Base-by-base conservation (phyloP, 64 coral and sea anemone species). In the Montipora capricornis region DNA sequence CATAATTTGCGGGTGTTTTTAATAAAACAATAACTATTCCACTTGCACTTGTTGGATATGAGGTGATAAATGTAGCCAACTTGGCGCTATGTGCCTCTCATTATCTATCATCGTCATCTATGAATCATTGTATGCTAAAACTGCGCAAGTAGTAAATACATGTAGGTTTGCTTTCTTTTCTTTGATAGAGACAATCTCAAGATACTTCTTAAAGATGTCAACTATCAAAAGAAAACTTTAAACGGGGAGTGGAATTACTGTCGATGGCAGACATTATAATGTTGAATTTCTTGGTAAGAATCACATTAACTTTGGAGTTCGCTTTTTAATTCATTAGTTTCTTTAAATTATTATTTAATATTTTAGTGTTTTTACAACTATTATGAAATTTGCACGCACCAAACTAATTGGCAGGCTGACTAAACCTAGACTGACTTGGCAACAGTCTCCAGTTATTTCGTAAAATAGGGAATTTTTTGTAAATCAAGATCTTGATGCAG, bases 201-300 rank as follows among this genome's bases (percentile, higher is more conserved):
- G 79, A 52, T 90, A 61, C 88, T 90, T 49, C 60, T 90, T 68
- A 48, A 90, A 44, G 88, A 51, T 79, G 64, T 90, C 88, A 90
- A 80, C 57, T 12, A 80, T 68, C 88, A 90, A 69, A 90, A 90
- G 89, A 81, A 91, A 70, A 62, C 81, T 48, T 70, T 91, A 12
- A 80, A 91, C 29, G 77, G 89, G 81, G 66, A 15, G 24, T 68
- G 89, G 89, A 78, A 78, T 91, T 3, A 71, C 47, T 81, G 37
- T 37, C 37, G 37, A 37, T 37, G 37, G 37, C 37, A 37, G 37
- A 37, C 37, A 37, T 37, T 2, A 37, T 37, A 37, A 37, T 37
- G 67, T 91, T 73, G 44, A 91, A 51, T 91, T 91, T 80, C 51
- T 76, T 45, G 73, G 87, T 89, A 89, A 89, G 71, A 76, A 76